phyloP scores from a whole-genome alignment of 1,140 invertebrate genomes.

The Cotesia vestalis region DNA sequence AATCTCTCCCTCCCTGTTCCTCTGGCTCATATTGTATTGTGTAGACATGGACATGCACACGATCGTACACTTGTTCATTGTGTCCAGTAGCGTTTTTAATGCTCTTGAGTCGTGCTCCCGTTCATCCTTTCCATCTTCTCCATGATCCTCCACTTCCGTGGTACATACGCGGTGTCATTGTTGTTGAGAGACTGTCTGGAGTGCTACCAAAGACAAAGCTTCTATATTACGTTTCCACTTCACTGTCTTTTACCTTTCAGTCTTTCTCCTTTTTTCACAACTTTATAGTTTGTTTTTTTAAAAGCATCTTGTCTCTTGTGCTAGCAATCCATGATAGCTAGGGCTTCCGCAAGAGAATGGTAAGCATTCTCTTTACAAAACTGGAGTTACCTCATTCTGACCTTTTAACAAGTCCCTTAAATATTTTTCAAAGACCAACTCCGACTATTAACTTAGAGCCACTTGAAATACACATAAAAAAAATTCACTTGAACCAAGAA shows the following conservation, averaged over 20 bases:
- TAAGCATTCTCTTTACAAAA: background rate
- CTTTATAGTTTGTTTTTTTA: background rate
- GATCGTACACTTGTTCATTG: background rate
- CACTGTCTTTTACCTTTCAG: conserved; percentile 37
- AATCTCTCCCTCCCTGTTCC: background rate
- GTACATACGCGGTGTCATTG: conserved; percentile 54
- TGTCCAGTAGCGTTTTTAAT: conserved; percentile 23
- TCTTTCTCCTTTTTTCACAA: background rate
- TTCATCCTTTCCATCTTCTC: conserved; percentile 20
- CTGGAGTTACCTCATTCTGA: conserved; percentile 3
- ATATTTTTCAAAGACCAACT: conserved; percentile 13
- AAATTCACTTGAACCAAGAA: background rate
- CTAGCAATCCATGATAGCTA: background rate
- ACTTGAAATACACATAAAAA: background rate
- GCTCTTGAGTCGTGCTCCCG: background rate
- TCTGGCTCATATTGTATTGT: too few species aligned
- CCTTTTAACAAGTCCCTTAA: conserved; percentile 14
- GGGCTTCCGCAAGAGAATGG: background rate
- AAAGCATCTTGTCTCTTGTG: background rate
- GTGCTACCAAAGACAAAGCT: conserved; percentile 51
- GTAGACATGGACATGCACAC: background rate
- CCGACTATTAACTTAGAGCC: background rate
- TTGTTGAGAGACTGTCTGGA: conserved; percentile 46
- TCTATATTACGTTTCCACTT: conserved; percentile 60
- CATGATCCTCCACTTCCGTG: conserved; percentile 29